Evolutionary conservation across 2,888 invertebrate genomes (phyloP).

Genomic region (Apodemia hepburni): DNA sequence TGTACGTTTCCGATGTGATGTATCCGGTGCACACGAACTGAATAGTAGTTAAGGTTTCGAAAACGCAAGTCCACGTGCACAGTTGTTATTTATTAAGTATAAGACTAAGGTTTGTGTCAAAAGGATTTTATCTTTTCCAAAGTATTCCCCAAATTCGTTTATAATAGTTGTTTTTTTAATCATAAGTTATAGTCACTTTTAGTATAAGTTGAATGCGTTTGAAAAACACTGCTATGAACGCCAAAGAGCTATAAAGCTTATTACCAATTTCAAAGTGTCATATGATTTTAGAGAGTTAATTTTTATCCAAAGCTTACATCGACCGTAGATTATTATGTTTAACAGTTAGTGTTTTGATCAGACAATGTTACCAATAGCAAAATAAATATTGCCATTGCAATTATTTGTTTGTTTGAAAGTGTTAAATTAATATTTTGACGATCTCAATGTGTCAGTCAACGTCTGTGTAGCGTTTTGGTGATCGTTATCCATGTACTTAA

Average conservation of each 20-base stretch:
- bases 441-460: slow-evolving; percentile 79
- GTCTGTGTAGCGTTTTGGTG: slow-evolving; percentile 71
- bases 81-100: slow-evolving; percentile 77
- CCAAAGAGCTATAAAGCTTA: slow-evolving; percentile 58
- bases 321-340: slow-evolving; percentile 28
- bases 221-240: slow-evolving; percentile 51
- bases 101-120: slow-evolving; percentile 79
- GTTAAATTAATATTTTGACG: slow-evolving; percentile 64
- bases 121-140: slow-evolving; percentile 79
- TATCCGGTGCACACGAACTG: slow-evolving; percentile 74
- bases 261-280: slow-evolving; percentile 34
- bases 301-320: slow-evolving; percentile 41
- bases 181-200: slow-evolving; percentile 71
- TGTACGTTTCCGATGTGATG: slow-evolving; percentile 75
- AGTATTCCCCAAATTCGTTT: slow-evolving; percentile 79
- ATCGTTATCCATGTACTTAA: slow-evolving; percentile 63
- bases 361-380: slow-evolving; percentile 63
- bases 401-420: slow-evolving; percentile 53
- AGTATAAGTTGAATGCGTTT: slow-evolving; percentile 62
- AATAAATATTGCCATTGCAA: slow-evolving; percentile 66
- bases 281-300: slow-evolving; percentile 34
- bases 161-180: slow-evolving; percentile 51
- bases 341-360: slow-evolving; percentile 6
- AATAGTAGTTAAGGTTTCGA: slow-evolving; percentile 53
- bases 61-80: slow-evolving; percentile 69